Evolutionary conservation across 1,140 invertebrate species (phyloP), one percentile per base, ranked within the genome.

Genomic region (Drosophila subobscura): DNA sequence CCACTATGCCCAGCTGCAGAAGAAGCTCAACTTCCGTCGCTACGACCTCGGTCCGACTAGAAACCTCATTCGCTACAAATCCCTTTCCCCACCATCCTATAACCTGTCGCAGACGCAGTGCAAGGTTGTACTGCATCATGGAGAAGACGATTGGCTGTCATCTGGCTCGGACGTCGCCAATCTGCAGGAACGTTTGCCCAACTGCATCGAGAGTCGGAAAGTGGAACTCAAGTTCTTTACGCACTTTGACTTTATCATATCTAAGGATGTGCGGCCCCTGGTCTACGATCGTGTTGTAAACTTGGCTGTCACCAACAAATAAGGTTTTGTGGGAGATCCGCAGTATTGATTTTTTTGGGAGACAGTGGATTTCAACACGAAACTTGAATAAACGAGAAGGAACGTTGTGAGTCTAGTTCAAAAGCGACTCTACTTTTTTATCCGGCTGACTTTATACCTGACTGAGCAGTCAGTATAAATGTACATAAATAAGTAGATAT

Each of bases 201-300:
- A 84, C 29, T 4, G 57, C 6, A 8, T 83, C 42, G 49, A 74
- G 37, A 60, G 27, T n/a, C 10, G n/a, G 0, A 53, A 37, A n/a
- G 52, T 79, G 1, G 0, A n/a, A 2, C 7, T 10, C 4, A 8
- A 41, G 0, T 16, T 45, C 4, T 81, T 81, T 23, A 60, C 63
- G 4, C 79, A 81, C 12, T 81, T 54, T 3, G 79, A 81, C 41
- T 81, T 79, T 10, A 29, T 72, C 3, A 29, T 81, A 2, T 81
- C 79, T 0, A 47, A 49, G 20, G 33, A 81, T 46, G 79, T 81
- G 2, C 59, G 64, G 0, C 1, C 7, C 0, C 52, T 64, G 8
- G 40, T 77, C 6, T 73, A 83, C 23, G n/a, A 41, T 12, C 56
- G 65, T 12, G 47, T 81, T 4, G 0, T 68, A 3, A 2, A 54